Conservation (phyloP, 2,888 invertebrate species). For the Limnephilus rhombicus region DNA sequence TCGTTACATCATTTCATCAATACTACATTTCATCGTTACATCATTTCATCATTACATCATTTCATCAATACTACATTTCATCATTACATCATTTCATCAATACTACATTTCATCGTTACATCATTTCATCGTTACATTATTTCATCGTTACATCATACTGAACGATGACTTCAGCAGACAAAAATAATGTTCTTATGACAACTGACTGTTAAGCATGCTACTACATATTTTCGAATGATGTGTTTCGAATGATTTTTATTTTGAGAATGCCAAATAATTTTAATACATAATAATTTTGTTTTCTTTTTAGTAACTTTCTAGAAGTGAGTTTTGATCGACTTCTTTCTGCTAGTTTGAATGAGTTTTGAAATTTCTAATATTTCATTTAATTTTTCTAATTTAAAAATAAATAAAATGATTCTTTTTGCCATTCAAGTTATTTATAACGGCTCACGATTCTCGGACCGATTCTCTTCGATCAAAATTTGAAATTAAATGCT, state of each 20-base stretch:
- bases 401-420: not conserved
- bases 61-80: too few relatives aligned
- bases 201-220: not conserved
- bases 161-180: too few relatives aligned
- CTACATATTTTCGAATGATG: not conserved
- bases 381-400: not conserved
- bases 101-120: too few relatives aligned
- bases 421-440: not conserved
- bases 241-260: not conserved
- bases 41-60: not conserved
- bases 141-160: not conserved
- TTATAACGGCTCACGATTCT: not conserved
- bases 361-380: not conserved
- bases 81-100: too few relatives aligned
- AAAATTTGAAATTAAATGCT: not conserved
- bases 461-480: not conserved
- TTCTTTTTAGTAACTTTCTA: not conserved
- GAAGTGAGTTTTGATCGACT: not conserved
- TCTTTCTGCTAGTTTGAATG: not conserved
- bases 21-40: too few relatives aligned
- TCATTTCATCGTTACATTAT: too few relatives aligned
- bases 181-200: not conserved
- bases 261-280: not conserved
- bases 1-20: too few relatives aligned
- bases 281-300: not conserved